Percentiles rank a stretch among this genome's conserved stretches.
Evolutionary conservation across 2,797 vertebrate species (phyloP).

Genomic region (Semaprochilodus insignis): DNA sequence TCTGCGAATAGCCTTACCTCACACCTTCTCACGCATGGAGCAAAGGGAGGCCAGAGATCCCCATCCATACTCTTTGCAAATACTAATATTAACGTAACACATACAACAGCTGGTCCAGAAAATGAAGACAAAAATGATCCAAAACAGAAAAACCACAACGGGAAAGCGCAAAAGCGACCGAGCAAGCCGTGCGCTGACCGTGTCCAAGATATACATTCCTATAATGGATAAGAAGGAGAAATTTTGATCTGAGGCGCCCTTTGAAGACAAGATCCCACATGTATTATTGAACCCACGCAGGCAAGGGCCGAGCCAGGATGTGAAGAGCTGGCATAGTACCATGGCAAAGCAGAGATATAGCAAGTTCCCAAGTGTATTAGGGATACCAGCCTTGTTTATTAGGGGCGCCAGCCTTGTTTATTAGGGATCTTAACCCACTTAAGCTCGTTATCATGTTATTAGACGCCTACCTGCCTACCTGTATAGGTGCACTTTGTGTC

Average conservation of each 20-base stretch:
- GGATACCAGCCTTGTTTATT: too few relatives aligned
- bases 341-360: conserved; percentile 13
- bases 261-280: conserved; percentile 49
- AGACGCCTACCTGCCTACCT: too few relatives aligned
- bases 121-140: neutral
- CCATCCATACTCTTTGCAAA: conserved; percentile 21
- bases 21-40: conserved; percentile 45
- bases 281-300: conserved; percentile 40
- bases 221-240: conserved; percentile 37
- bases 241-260: conserved; percentile 43
- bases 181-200: conserved; percentile 27
- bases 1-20: conserved; percentile 36
- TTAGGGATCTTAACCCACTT: too few relatives aligned
- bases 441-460: too few relatives aligned
- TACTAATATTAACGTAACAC: conserved; percentile 15
- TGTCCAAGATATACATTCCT: conserved; percentile 12
- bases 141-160: conserved; percentile 7
- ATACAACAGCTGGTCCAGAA: conserved; percentile 17
- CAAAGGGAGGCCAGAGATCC: conserved; percentile 43
- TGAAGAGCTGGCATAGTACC: neutral
- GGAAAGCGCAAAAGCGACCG: neutral
- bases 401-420: too few relatives aligned
- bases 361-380: too few relatives aligned
- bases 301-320: conserved; percentile 2
- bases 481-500: too few relatives aligned